Evolutionary conservation across 2,113 vertebrate genomes (phyloP), one percentile per base, ranked within the genome.

Genomic region (Platichthys flesus): DNA sequence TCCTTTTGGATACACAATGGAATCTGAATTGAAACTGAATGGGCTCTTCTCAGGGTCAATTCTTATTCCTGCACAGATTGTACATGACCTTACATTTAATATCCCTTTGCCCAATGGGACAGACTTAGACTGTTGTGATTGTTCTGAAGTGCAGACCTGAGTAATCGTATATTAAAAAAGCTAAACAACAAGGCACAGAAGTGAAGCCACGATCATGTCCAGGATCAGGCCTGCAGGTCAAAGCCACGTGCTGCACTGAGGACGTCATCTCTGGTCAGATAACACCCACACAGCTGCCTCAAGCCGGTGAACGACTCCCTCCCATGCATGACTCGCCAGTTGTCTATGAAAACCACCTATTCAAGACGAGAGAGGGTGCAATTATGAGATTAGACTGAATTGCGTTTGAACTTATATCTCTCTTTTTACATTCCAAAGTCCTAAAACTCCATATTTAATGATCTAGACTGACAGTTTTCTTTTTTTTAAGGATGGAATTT

Each of bases 211-310:
- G 6, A 31, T 52, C 28, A 23, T 9, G 45, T 37, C 37, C 13
- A 42, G 31, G 69, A 24, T 95, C 90, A 98, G 31, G 94, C 95
- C 74, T 94, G 94, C 51, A 98, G 95, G 0, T 96, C 96, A 37
- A 97, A 94, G 23, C 94, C 61, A 20, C 96, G 96, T 3, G 97
- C 96, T 0, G 92, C 91, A 89, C 96, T 98, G 28, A 98, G 93
- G 56, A 97, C 79, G 0, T 99, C 97, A 0, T 99, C 97, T 70
- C 96, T 91, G 0, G 95, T 96, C 92, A 99, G 92, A 82, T 98
- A 99, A 78, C 97, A 98, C 37, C 97, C 98, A 2, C 98, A 98
- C 20, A 99, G 93, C 81, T 96, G 96, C 52, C 96, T 93, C 77
- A 94, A 92, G 2, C 97, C 97, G 0, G 95, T 98, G 93, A 99